phyloP scores from a whole-genome alignment of 2,797 vertebrate species.

The Anniella stebbinsi region DNA sequence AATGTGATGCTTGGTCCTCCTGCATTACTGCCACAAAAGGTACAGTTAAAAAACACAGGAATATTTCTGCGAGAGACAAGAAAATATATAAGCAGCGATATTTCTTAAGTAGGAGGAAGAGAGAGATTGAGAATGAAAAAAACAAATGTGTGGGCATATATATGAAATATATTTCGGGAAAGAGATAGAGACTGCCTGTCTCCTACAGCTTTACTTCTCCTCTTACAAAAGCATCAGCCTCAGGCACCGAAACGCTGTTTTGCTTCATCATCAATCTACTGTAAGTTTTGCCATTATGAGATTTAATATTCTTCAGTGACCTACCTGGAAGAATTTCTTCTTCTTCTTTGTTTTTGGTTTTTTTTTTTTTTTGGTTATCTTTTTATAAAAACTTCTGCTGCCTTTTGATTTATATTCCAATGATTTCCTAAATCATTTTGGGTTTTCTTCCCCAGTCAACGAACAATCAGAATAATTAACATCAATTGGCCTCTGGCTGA shows the following conservation, averaged over 20 bases:
- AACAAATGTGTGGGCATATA: slow-evolving; percentile 57
- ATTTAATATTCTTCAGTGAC: slow-evolving; percentile 8
- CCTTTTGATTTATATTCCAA: background rate
- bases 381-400: slow-evolving; percentile 2
- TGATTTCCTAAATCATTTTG: slow-evolving; percentile 31
- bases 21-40: background rate
- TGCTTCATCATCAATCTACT: slow-evolving; percentile 1
- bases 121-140: background rate
- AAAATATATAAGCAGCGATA: background rate
- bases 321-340: slow-evolving; percentile 29
- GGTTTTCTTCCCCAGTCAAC: slow-evolving; percentile 22
- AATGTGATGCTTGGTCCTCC: background rate
- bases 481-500: slow-evolving; percentile 28
- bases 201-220: background rate
- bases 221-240: slow-evolving; percentile 29
- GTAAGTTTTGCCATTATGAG: slow-evolving; percentile 22
- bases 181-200: background rate
- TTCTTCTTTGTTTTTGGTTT: too few relatives aligned
- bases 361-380: slow-evolving; percentile 8
- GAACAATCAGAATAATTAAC: background rate
- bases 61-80: background rate
- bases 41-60: background rate
- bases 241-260: slow-evolving; percentile 39
- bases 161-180: slow-evolving; percentile 56
- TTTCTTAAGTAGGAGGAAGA: background rate